phyloP scores from a whole-genome alignment of 2,888 invertebrate species.

The Cheilosia impressa region DNA sequence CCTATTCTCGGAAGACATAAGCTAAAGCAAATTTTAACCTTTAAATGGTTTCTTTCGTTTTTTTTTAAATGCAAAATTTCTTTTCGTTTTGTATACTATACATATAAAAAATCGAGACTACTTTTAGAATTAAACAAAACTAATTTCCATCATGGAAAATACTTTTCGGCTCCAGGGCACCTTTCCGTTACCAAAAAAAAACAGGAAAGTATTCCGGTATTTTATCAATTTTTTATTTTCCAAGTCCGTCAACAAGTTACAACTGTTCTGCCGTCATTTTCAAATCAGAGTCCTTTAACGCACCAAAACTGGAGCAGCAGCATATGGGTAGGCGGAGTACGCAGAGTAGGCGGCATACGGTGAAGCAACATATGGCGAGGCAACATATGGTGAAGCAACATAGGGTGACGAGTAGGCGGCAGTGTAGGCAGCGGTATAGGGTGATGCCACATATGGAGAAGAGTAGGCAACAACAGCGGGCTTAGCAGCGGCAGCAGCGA shows the following conservation, averaged over 20 bases:
- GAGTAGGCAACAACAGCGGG: slow-evolving; percentile 65
- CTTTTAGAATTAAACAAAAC: no score
- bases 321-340: slow-evolving; percentile 68
- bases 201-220: neutral
- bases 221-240: slow-evolving; percentile 5
- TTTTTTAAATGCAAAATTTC: no score
- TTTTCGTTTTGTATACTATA: no score
- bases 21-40: no score
- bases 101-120: no score
- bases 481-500: slow-evolving; percentile 65
- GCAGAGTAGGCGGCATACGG: slow-evolving; percentile 70
- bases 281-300: slow-evolving; percentile 46
- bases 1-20: no score
- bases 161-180: no score
- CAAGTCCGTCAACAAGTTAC: slow-evolving; percentile 8
- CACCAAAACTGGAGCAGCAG: slow-evolving; percentile 57
- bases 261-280: neutral
- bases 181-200: no score
- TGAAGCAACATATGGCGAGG: slow-evolving; percentile 60
- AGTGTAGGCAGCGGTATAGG: slow-evolving; percentile 57
- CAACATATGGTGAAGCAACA: slow-evolving; percentile 50
- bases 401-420: slow-evolving; percentile 53
- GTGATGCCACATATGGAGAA: slow-evolving; percentile 59
- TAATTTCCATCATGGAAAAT: no score
- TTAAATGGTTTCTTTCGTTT: no score